Evolutionary conservation across 92 coral and sea anemone genomes (phyloP), one percentile per base, ranked within the genome.

Genomic region (Porites rus): DNA sequence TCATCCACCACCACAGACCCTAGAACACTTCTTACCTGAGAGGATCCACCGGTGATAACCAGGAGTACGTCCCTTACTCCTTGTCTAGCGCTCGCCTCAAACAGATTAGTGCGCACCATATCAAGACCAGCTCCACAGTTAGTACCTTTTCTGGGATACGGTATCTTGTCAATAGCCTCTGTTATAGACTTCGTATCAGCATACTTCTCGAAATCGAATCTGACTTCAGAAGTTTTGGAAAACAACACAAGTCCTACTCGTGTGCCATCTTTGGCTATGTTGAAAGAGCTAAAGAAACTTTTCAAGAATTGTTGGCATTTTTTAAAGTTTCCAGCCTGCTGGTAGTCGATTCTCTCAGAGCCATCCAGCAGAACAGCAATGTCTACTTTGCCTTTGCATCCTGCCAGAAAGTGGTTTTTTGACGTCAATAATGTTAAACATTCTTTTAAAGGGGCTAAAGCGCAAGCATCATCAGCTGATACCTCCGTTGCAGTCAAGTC

Each of bases 341-440:
- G 87, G 46, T 17, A 74, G 20, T 94, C 90, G 63, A 96, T 87
- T 70, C 95, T 91, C 10, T 86, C 88, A 2, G 98, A 96, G 3
- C 96, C 98, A 75, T 96, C 98, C n/a, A 96, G 19, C 61, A 96
- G 81, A 68, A 96, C 75, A n/a, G 88, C 95, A 8, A 96, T 56
- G 63, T 96, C 98, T 3, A 96, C 93, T 67, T 84, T 91, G 4
- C 93, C 88, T 20, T 72, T 76, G 70, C 98, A 95, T 58, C 21
- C 87, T 81, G n/a, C 12, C 0, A 17, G 10, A 58, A 69, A 81
- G 10, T 2, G 12, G 22, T 52, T 52, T 18, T 25, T 10, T 0
- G 7, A 12, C 0, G 7, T 53, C 10, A 52, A 19, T 11, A 8
- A 24, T 2, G 11, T 67, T 10, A 4, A 38, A 38, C 46, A 38